Base-by-base conservation (phyloP, 2,113 vertebrate species). In the Hiodon tergisus region DNA sequence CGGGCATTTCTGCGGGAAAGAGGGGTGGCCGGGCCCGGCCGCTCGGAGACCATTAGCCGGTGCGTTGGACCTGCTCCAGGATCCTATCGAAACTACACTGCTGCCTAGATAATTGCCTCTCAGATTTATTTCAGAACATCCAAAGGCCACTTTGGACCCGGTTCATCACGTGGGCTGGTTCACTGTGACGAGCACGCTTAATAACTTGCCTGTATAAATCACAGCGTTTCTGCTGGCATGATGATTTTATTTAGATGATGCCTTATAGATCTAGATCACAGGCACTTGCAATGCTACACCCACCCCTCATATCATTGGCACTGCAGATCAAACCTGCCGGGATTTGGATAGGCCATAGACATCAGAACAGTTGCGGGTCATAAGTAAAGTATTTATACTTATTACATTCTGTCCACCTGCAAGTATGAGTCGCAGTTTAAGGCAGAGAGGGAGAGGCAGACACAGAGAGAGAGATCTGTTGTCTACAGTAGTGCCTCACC, bases 181-280 rank as follows among this genome's bases (percentile, higher is more conserved):
- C 59, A 74, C 31, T 51, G 73, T 74, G 73, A 81, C 66, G 2
- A 31, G 66, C 70, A 31, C 68, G 67, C 59, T 76, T 85, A 86
- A 87, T 83, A 80, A 87, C 77, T 74, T 54, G 68, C 66, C 76
- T 69, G 74, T 79, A 82, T 87, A 84, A 88, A 89, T 88, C 83
- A 85, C 76, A 77, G 58, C 77, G 70, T 80, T 62, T 16, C 67
- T 61, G 48, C 55, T 78, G 63, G 80, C 78, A 67, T 60, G 67
- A 51, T 7, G 77, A 82, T 31, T 88, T 84, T 82, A 88, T 88
- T 88, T 84, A 67, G 77, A 83, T 85, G 83, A 88, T 86, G 76
- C 72, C 86, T 86, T 81, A 73, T 75, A 70, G 77, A 70, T 77
- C 68, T 73, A 10, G 63, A 51, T 46, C 51, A 11, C 6, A 60